Conservation (phyloP, 2,888 invertebrate genomes). For the Onthophagus sagittarius region DNA sequence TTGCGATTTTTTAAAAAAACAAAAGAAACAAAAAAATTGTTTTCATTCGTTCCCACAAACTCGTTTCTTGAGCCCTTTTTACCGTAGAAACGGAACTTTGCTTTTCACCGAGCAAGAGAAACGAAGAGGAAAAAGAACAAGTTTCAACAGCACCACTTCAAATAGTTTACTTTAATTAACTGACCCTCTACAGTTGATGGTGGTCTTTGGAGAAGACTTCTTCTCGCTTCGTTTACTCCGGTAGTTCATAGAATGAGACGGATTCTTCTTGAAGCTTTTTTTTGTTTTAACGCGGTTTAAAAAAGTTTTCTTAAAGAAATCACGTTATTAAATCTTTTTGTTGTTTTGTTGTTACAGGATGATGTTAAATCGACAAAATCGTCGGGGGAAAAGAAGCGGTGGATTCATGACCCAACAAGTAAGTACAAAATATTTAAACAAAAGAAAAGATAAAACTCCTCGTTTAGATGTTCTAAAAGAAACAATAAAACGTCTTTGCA, state of each 20-base stretch:
- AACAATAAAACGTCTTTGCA: no score
- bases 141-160: neutral
- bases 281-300: neutral
- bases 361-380: conserved; percentile 52
- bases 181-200: neutral
- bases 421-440: conserved; percentile 45
- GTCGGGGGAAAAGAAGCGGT: conserved; percentile 64
- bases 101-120: neutral
- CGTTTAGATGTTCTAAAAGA: no score
- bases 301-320: neutral
- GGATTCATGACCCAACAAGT: conserved; percentile 77
- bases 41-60: neutral
- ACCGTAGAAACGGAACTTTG: neutral
- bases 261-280: neutral
- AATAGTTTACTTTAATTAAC: neutral
- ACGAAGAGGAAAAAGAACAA: neutral
- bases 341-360: conserved; percentile 49
- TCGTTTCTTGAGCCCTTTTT: neutral
- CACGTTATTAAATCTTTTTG: neutral
- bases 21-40: neutral
- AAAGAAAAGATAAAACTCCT: no score
- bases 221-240: neutral
- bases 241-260: neutral
- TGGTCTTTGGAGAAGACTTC: neutral
- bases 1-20: neutral